Evolutionary conservation across 2,888 invertebrate species (phyloP), one percentile per base, ranked within the genome.

Genomic region (Thera obeliscata): DNA sequence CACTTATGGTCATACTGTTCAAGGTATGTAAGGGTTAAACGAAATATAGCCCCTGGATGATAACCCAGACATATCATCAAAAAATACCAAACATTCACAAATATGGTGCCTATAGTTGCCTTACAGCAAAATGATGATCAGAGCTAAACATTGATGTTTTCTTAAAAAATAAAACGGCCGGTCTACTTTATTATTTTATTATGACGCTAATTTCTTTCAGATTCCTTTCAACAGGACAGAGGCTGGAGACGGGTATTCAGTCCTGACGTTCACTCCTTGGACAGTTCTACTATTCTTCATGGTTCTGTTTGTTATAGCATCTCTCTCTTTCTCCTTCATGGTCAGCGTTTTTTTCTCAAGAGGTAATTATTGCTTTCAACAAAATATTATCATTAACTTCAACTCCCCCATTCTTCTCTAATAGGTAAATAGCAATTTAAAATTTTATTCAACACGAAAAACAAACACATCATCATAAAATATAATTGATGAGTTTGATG

Each of bases 301-400:
- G 70, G 77, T 97, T 38, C 88, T 97, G 59, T 98, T 97, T 81
- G 88, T 96, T 8, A 94, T 96, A 64, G 93, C 96, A 0, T 95
- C 95, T 4, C 95, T 97, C 61, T 94, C 95, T 1, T 97, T 97
- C 85, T 96, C 96, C 76, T 98, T 98, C 84, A 95, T 96, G 90
- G 90, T 98, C 82, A 97, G 97, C 81, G 96, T 96, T 0, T 95
- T 97, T 81, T 98, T 98, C 85, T 95, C 95, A 0, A 96, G 95
- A 95, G 96, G 96, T 97, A 91, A 91, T 4, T 56, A 41, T 11
- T 54, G 22, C 52, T 12, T 1, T 33, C 8, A 33, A 22, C 22
- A 22, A 52, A n/a, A 33, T 56, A 50, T 50, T 12, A 2, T 2
- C 11, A 46, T 46, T 8, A 2, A 46, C 46, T 46, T 46, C 46